phyloP scores from a whole-genome alignment of 2,888 invertebrate species.

The Pammene fasciana region DNA sequence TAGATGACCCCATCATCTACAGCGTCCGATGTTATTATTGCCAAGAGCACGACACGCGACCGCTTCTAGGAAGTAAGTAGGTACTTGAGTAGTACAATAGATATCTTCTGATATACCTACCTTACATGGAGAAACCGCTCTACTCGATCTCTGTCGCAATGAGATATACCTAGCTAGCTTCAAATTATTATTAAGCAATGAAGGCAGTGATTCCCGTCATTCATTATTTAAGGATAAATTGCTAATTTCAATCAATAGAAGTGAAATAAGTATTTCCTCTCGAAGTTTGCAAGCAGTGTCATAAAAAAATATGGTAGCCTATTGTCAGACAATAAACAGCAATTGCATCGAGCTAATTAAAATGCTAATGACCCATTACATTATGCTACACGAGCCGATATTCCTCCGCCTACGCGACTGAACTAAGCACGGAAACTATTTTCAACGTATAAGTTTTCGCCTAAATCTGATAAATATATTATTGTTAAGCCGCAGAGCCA shows the following conservation, averaged over 20 bases:
- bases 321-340: conserved; percentile 50
- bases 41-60: conserved; percentile 54
- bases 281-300: neutral
- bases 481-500: too few species aligned
- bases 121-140: conserved; percentile 49
- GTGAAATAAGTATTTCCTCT: conserved; percentile 11
- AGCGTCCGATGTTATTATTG: conserved; percentile 49
- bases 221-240: neutral
- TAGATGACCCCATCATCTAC: conserved; percentile 31
- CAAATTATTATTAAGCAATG: conserved; percentile 1
- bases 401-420: conserved; percentile 48
- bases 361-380: conserved; percentile 54
- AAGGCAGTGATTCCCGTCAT: neutral
- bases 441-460: conserved; percentile 3
- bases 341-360: conserved; percentile 52
- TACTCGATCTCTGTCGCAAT: conserved; percentile 51
- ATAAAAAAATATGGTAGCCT: conserved; percentile 6
- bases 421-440: conserved; percentile 17
- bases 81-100: conserved; percentile 6
- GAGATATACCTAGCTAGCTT: conserved; percentile 43
- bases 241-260: neutral
- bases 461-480: too few species aligned
- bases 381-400: conserved; percentile 20
- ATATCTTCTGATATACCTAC: conserved; percentile 54
- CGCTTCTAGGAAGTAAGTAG: conserved; percentile 53